phyloP scores from a whole-genome alignment of 2,888 invertebrate species.

The Rhabditoides inermis region DNA sequence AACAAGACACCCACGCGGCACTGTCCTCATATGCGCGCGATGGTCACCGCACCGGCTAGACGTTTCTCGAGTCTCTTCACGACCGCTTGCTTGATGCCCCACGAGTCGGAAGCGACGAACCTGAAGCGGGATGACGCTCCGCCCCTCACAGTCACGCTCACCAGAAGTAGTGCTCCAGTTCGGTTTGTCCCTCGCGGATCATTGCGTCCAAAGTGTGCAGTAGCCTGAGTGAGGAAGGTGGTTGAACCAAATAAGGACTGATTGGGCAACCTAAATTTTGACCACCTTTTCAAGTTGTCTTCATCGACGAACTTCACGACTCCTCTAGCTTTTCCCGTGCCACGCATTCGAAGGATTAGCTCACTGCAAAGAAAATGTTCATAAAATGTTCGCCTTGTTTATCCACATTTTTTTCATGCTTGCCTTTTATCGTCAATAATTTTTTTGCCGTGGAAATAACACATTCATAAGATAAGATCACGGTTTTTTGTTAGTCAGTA shows the following conservation, averaged over 20 bases:
- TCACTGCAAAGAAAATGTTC: slow-evolving; percentile 55
- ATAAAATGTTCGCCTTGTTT: neutral
- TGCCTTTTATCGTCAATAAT: too few species aligned
- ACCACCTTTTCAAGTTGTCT: slow-evolving; percentile 63
- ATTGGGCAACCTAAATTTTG: too few species aligned
- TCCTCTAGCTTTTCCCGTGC: slow-evolving; percentile 59
- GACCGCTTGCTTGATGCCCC: slow-evolving; percentile 65
- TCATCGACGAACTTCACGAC: slow-evolving; percentile 69
- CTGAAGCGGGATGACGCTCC: slow-evolving; percentile 55
- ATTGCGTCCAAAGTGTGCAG: slow-evolving; percentile 21
- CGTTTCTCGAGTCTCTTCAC: slow-evolving; percentile 61
- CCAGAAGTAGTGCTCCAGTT: slow-evolving; percentile 32
- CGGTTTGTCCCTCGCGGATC: slow-evolving; percentile 18
- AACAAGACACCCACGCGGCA: slow-evolving; percentile 55
- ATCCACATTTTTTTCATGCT: neutral
- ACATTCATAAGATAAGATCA: too few species aligned
- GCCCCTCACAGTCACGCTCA: neutral
- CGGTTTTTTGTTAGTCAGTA: too few species aligned
- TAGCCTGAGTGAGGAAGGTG: slow-evolving; percentile 14
- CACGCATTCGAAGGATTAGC: slow-evolving; percentile 60
- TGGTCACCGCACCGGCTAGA: slow-evolving; percentile 61
- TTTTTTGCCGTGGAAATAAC: too few species aligned
- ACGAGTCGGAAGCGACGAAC: slow-evolving; percentile 68
- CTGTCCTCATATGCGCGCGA: slow-evolving; percentile 61
- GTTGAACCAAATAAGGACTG: too few species aligned